Percentiles rank a stretch among this genome's conserved stretches.
phyloP scores from a whole-genome alignment of 2,888 invertebrate genomes.

The Alentia gelatinosa region DNA sequence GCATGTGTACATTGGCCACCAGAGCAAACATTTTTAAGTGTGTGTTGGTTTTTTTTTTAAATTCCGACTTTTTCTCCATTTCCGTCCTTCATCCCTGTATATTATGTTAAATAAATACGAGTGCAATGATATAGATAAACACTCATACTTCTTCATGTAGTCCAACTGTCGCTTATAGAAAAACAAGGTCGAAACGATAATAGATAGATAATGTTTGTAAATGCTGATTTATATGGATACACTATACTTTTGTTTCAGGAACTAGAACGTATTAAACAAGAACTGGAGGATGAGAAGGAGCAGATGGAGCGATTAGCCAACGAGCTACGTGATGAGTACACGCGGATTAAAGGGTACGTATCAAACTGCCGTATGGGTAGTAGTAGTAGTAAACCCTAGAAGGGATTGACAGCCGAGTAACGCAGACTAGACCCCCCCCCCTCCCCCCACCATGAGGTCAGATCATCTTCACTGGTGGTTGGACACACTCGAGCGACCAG shows the following conservation, averaged over 20 bases:
- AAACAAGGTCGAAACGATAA: not conserved
- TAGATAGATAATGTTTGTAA: not conserved
- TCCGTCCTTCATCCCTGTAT: too few species aligned
- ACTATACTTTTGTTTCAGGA: conserved; percentile 69
- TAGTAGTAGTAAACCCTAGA: not conserved
- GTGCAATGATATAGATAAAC: not conserved
- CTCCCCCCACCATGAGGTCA: too few species aligned
- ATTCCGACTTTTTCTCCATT: not conserved
- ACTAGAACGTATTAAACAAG: conserved; percentile 79
- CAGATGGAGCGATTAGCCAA: conserved; percentile 80
- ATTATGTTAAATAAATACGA: not conserved
- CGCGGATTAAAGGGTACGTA: conserved; percentile 74
- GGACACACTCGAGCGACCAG: too few species aligned
- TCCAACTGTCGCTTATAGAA: not conserved
- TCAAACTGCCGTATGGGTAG: not conserved
- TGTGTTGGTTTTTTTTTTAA: too few species aligned
- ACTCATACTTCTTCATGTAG: not conserved
- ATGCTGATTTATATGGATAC: not conserved
- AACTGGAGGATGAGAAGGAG: conserved; percentile 80
- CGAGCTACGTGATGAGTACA: conserved; percentile 80
- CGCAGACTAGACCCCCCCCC: too few species aligned
- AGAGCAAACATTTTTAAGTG: too few species aligned
- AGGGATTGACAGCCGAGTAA: too few species aligned
- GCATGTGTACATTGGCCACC: too few species aligned
- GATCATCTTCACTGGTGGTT: too few species aligned